Percentiles rank a stretch among this genome's conserved stretches.
These are phyloP conservation scores for Pogonocherus hispidulus DNA, from an alignment of 2,888 invertebrate species.

Conservation along the genomic window DNA sequence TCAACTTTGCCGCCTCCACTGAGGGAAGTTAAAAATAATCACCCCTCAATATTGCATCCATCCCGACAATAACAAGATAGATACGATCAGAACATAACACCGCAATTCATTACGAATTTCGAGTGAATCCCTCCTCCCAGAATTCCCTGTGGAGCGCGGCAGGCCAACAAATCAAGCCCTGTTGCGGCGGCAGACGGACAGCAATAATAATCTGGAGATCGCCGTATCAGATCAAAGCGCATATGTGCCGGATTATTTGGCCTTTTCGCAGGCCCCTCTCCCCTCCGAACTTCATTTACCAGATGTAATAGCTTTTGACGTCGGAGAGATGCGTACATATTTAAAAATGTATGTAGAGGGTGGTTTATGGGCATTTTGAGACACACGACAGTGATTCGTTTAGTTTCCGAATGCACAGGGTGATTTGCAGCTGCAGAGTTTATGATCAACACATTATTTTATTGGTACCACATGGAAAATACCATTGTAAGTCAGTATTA, in stretches of 20 bases:
- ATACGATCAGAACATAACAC: constrained; percentile 35
- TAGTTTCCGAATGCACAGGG: too few species aligned
- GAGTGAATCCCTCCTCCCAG: constrained; percentile 52
- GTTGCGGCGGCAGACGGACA: constrained; percentile 53
- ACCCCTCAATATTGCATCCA: not conserved
- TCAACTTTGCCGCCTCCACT: too few species aligned
- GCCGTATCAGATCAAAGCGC: constrained; percentile 63
- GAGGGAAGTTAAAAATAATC: constrained; percentile 6
- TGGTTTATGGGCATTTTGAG: too few species aligned
- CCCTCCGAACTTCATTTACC: constrained; percentile 40
- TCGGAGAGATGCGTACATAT: not conserved
- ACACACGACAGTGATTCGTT: too few species aligned
- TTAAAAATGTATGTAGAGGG: too few species aligned
- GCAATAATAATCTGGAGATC: constrained; percentile 60
- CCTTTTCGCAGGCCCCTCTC: not conserved
- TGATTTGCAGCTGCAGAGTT: too few species aligned
- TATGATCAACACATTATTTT: too few species aligned
- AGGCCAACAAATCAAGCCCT: constrained; percentile 57
- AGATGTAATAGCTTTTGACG: constrained; percentile 36
- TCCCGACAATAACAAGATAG: constrained; percentile 26
- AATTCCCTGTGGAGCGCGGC: constrained; percentile 52
- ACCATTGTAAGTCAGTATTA: too few species aligned
- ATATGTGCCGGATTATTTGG: constrained; percentile 61
- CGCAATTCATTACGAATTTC: constrained; percentile 58
- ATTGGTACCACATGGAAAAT: too few species aligned